Percentiles rank a stretch among this genome's conserved stretches.
phyloP scores from a whole-genome alignment of 2,888 invertebrate species.

The Osedax frankpressi region DNA sequence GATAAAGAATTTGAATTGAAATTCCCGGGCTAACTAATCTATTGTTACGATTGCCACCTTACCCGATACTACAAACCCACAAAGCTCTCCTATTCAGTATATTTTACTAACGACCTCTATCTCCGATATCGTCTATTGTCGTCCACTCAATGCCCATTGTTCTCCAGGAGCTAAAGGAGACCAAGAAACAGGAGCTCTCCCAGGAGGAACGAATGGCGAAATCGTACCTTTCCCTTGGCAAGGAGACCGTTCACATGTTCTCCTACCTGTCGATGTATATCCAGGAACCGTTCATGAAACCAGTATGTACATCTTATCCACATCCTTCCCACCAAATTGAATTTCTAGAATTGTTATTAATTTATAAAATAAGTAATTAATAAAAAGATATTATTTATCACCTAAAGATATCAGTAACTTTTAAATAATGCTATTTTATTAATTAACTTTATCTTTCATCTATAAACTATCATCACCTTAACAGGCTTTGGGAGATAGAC shows the following conservation, averaged over 20 bases:
- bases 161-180: conserved; percentile 40
- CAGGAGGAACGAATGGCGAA: conserved; percentile 44
- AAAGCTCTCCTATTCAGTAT: no score
- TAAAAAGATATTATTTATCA: neutral
- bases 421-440: neutral
- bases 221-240: conserved; percentile 76
- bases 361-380: no score
- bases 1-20: no score
- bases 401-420: neutral
- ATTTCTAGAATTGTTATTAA: no score
- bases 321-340: no score
- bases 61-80: no score
- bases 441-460: neutral
- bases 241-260: conserved; percentile 95
- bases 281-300: conserved; percentile 80
- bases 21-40: no score
- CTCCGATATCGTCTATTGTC: no score
- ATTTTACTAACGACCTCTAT: no score
- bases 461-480: neutral
- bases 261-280: conserved; percentile 83
- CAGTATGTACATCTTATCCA: conserved; percentile 51
- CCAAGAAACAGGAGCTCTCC: conserved; percentile 44
- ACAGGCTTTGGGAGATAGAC: conserved; percentile 71
- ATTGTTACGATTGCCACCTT: no score
- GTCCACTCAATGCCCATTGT: no score